Percentiles rank a stretch among this genome's conserved stretches.
phyloP scores from a whole-genome alignment of 1,140 invertebrate species.

The Copidosoma floridanum region DNA sequence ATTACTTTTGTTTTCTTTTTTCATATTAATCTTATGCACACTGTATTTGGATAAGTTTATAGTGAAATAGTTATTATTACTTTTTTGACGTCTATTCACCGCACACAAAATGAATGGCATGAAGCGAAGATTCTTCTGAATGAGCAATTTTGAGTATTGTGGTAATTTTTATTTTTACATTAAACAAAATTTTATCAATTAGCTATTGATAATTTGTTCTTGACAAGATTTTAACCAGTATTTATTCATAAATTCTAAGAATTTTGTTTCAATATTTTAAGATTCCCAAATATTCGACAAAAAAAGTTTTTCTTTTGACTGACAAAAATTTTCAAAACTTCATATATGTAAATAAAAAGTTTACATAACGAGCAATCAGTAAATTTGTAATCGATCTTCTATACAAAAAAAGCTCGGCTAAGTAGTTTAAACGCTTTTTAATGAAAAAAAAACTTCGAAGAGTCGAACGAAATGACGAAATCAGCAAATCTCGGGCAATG shows the following conservation, averaged over 20 bases:
- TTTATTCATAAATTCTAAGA: no score
- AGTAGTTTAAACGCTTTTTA: background rate
- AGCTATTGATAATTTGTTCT: no score
- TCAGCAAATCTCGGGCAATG: slow-evolving; percentile 11
- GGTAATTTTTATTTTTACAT: background rate
- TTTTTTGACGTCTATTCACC: no score
- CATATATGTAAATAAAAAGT: background rate
- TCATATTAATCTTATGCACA: background rate
- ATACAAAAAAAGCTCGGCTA: no score
- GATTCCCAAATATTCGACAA: no score
- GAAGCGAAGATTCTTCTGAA: slow-evolving; percentile 16
- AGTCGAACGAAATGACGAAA: background rate
- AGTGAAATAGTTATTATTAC: slow-evolving; percentile 4
- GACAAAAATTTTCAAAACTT: no score
- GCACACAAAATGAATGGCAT: no score
- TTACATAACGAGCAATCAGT: slow-evolving; percentile 10
- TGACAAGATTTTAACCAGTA: no score
- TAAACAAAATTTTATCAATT: no score
- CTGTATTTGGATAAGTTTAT: slow-evolving; percentile 11
- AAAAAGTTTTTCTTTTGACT: no score
- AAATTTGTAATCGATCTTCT: background rate
- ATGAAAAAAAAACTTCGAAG: background rate
- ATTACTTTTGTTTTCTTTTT: slow-evolving; percentile 24
- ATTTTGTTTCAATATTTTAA: no score
- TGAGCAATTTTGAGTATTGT: background rate